A percentile compares a stretch with the other conserved stretches of the same genome.
phyloP scores from a whole-genome alignment of 64 coral and sea anemone genomes.

The Pocillopora verrucosa region DNA sequence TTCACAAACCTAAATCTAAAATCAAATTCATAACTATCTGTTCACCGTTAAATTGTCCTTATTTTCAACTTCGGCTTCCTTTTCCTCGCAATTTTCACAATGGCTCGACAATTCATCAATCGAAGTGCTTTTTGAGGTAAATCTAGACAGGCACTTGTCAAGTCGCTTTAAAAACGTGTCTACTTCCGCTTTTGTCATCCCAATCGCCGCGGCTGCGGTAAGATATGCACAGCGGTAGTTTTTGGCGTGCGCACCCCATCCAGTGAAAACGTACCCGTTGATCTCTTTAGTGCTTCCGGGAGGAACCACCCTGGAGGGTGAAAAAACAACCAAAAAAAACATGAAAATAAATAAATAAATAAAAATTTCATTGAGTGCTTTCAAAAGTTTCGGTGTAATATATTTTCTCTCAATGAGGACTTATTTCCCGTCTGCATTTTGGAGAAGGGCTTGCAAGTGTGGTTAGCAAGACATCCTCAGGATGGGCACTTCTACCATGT shows the following conservation, averaged over 20 bases:
- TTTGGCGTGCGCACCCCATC: slow-evolving; percentile 94
- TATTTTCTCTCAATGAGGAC: no score
- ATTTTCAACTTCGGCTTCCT: neutral
- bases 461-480: no score
- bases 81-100: slow-evolving; percentile 1
- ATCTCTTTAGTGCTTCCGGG: slow-evolving; percentile 81
- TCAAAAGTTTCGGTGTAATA: no score
- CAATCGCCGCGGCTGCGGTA: slow-evolving; percentile 92
- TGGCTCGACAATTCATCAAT: neutral
- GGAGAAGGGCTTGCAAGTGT: no score
- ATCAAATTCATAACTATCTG: neutral
- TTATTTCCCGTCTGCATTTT: no score
- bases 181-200: slow-evolving; percentile 93
- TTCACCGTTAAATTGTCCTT: neutral
- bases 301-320: slow-evolving; percentile 66
- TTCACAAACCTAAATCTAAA: neutral
- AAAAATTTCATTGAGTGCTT: no score
- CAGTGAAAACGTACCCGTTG: slow-evolving; percentile 81
- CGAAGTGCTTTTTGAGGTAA: neutral
- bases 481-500: no score
- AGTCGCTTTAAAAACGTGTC: slow-evolving; percentile 92
- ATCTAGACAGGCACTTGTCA: slow-evolving; percentile 88
- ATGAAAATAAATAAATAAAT: no score
- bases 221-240: slow-evolving; percentile 87
- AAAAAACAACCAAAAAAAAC: neutral